Percentiles rank a stretch among this genome's conserved stretches.
Evolutionary conservation across 2,888 invertebrate species (phyloP).

Genomic region (Odontomyia ornata): DNA sequence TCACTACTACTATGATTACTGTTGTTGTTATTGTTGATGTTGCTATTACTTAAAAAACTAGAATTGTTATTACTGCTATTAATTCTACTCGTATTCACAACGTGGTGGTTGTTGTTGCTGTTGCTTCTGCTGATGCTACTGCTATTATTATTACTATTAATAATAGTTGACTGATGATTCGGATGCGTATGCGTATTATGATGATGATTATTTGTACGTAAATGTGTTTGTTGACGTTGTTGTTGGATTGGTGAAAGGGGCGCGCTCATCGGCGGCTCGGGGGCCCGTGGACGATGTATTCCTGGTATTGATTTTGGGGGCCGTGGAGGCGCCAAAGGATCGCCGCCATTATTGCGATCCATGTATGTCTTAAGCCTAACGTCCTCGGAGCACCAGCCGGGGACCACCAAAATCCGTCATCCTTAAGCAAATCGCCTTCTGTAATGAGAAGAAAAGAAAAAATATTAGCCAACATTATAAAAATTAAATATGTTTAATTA

Average conservation of each 20-base stretch:
- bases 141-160: conserved; percentile 52
- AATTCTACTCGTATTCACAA: conserved; percentile 43
- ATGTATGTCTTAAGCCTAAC: conserved; percentile 66
- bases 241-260: conserved; percentile 54
- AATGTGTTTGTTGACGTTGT: conserved; percentile 48
- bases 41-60: conserved; percentile 47
- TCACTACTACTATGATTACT: conserved; percentile 50
- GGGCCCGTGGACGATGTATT: conserved; percentile 70
- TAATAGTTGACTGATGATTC: conserved; percentile 47
- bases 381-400: conserved; percentile 67
- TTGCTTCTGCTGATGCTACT: background rate
- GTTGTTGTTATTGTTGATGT: conserved; percentile 52
- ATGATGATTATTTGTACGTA: conserved; percentile 56
- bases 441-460: conserved; percentile 57
- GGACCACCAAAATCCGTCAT: conserved; percentile 73
- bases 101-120: conserved; percentile 43
- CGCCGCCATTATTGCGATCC: conserved; percentile 80
- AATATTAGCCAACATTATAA: background rate
- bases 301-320: conserved; percentile 78
- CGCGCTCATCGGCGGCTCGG: conserved; percentile 68
- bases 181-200: conserved; percentile 48
- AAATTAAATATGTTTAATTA: background rate
- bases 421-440: conserved; percentile 69
- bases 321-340: conserved; percentile 78
- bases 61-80: conserved; percentile 46